Conservation (phyloP, 2,113 vertebrate genomes). For the Coregonus clupeaformis region DNA sequence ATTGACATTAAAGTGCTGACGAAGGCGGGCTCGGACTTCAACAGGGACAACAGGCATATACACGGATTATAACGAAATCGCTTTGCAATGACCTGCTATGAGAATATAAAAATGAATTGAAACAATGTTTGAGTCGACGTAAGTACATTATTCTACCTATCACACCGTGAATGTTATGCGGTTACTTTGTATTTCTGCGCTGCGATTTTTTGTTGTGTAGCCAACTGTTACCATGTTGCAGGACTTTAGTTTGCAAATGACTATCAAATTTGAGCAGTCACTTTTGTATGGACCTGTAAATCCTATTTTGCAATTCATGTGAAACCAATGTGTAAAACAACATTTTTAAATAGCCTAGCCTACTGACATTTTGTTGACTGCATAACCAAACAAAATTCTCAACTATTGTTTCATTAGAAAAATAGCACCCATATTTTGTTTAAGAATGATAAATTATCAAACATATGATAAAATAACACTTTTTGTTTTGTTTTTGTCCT, state of each 20-base stretch:
- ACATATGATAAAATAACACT: neutral
- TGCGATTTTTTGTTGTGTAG: constrained; percentile 13
- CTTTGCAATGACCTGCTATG: constrained; percentile 34
- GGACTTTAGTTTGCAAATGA: neutral
- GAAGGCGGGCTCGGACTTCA: constrained; percentile 44
- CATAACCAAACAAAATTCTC: no score
- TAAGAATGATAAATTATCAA: neutral
- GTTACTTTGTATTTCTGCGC: neutral
- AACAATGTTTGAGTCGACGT: constrained; percentile 6
- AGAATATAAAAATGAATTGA: neutral
- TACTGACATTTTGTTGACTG: no score
- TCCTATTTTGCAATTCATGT: neutral
- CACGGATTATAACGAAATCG: constrained; percentile 58
- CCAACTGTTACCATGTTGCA: neutral
- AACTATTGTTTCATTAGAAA: no score
- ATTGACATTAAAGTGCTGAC: constrained; percentile 59
- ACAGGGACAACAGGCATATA: constrained; percentile 5
- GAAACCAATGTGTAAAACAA: no score
- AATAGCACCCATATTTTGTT: neutral
- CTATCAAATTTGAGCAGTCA: constrained; percentile 42
- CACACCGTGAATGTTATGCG: neutral
- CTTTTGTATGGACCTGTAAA: constrained; percentile 29
- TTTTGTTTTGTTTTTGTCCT: neutral
- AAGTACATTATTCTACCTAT: constrained; percentile 1
- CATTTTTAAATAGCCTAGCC: no score